Conservation (phyloP, 2,797 vertebrate species). For the Chelon labrosus region DNA sequence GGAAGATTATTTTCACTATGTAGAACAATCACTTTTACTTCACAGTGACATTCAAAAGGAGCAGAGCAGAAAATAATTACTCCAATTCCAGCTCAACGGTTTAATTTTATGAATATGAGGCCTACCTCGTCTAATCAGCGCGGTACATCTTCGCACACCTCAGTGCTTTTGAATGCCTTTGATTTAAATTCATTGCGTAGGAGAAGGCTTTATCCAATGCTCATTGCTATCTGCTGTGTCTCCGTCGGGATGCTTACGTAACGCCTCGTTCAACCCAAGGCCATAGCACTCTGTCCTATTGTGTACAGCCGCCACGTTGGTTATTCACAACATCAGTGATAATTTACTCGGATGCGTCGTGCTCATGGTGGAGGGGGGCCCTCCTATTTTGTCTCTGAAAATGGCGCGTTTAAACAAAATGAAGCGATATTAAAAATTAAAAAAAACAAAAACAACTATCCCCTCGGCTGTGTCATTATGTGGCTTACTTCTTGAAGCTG, state of each 20-base stretch:
- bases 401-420: too few relatives aligned
- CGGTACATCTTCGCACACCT: slow-evolving; percentile 46
- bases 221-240: slow-evolving; percentile 39
- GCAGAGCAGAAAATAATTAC: slow-evolving; percentile 15
- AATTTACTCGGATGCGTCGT: slow-evolving; percentile 39
- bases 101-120: slow-evolving; percentile 37
- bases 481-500: too few relatives aligned
- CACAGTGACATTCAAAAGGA: slow-evolving; percentile 21
- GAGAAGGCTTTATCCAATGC: slow-evolving; percentile 52
- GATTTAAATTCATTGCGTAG: slow-evolving; percentile 59
- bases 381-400: slow-evolving; percentile 15
- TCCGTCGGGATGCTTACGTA: slow-evolving; percentile 52
- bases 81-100: slow-evolving; percentile 13
- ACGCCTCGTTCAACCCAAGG: slow-evolving; percentile 63
- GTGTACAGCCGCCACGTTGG: slow-evolving; percentile 25
- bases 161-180: slow-evolving; percentile 51
- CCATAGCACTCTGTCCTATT: slow-evolving; percentile 36
- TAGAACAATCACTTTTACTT: slow-evolving; percentile 16
- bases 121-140: slow-evolving; percentile 37
- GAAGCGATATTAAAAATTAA: neutral
- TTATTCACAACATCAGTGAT: slow-evolving; percentile 39
- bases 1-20: slow-evolving; percentile 1
- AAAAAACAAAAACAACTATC: neutral
- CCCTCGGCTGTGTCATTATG: neutral
- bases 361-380: slow-evolving; percentile 7